Conservation (phyloP, 2,113 vertebrate species). For the Stegastes partitus region DNA sequence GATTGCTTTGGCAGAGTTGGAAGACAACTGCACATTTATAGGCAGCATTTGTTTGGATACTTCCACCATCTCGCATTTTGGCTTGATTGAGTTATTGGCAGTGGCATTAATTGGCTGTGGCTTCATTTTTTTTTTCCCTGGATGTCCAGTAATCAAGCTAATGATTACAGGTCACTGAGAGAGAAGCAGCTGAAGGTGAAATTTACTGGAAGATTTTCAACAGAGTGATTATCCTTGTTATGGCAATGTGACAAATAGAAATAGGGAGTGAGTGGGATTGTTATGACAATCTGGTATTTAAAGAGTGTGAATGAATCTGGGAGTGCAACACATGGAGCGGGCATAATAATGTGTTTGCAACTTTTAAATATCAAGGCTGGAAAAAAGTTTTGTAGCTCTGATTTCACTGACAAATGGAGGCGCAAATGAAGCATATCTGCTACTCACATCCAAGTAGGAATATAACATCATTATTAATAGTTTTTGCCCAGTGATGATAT, state of each 20-base stretch:
- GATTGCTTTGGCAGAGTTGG: constrained; percentile 60
- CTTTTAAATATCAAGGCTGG: not conserved
- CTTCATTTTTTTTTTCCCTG: not conserved
- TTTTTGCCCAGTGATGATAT: not conserved
- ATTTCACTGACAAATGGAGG: constrained; percentile 3
- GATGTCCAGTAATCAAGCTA: constrained; percentile 59
- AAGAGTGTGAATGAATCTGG: constrained; percentile 19
- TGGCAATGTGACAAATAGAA: constrained; percentile 32
- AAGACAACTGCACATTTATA: constrained; percentile 50
- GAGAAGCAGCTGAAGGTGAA: constrained; percentile 57
- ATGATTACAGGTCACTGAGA: constrained; percentile 47
- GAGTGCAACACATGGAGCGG: not conserved
- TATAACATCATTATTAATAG: not conserved
- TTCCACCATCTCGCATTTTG: constrained; percentile 27
- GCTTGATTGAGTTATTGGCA: constrained; percentile 33
- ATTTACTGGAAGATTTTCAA: constrained; percentile 61
- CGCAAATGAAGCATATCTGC: constrained; percentile 20
- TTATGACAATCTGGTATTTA: constrained; percentile 25
- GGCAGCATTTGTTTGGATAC: constrained; percentile 61
- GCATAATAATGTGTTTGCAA: not conserved
- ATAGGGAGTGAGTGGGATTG: constrained; percentile 11
- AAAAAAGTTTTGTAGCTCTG: not conserved
- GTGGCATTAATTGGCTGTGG: constrained; percentile 20
- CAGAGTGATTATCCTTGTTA: constrained; percentile 45
- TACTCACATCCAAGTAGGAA: not conserved